Percentiles rank a stretch among this genome's conserved stretches.
These are phyloP conservation scores for Cirrhinus molitorella DNA, from an alignment of 2,797 vertebrate genomes.

Conservation along the genomic window DNA sequence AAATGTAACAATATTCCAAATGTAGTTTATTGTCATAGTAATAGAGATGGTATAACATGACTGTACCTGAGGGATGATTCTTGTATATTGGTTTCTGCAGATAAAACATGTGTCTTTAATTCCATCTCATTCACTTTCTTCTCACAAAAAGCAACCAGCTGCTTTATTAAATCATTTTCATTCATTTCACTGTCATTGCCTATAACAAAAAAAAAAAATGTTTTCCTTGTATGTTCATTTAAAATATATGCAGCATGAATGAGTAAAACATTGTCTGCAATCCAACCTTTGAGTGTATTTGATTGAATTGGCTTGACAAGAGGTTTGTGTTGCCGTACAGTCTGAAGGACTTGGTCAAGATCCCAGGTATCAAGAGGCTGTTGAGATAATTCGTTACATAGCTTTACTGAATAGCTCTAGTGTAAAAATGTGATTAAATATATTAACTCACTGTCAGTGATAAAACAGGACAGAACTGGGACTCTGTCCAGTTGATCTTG, in stretches of 20 bases:
- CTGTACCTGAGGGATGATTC: slow-evolving; percentile 29
- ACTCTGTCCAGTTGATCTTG: neutral
- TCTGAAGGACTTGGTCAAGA: slow-evolving; percentile 72
- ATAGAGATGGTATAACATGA: slow-evolving; percentile 13
- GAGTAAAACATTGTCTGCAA: neutral
- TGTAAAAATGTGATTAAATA: neutral
- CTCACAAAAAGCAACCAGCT: slow-evolving; percentile 71
- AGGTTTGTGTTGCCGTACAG: slow-evolving; percentile 59
- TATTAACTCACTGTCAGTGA: slow-evolving; percentile 63
- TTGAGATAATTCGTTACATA: slow-evolving; percentile 50
- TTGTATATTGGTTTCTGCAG: neutral
- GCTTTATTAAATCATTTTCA: slow-evolving; percentile 72
- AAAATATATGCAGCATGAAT: neutral
- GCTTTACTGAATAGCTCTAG: neutral
- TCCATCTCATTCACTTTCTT: slow-evolving; percentile 61
- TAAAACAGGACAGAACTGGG: slow-evolving; percentile 43
- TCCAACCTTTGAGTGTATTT: slow-evolving; percentile 50
- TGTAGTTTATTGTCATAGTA: neutral
- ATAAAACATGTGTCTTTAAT: neutral
- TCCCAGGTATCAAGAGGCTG: slow-evolving; percentile 78
- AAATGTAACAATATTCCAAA: neutral
- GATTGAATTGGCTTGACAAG: neutral
- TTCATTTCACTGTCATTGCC: slow-evolving; percentile 56
- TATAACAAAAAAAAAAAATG: slow-evolving; percentile 53
- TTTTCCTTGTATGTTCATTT: neutral